phyloP scores from a whole-genome alignment of 2,888 invertebrate species.

The Agonopterix heracliana region DNA sequence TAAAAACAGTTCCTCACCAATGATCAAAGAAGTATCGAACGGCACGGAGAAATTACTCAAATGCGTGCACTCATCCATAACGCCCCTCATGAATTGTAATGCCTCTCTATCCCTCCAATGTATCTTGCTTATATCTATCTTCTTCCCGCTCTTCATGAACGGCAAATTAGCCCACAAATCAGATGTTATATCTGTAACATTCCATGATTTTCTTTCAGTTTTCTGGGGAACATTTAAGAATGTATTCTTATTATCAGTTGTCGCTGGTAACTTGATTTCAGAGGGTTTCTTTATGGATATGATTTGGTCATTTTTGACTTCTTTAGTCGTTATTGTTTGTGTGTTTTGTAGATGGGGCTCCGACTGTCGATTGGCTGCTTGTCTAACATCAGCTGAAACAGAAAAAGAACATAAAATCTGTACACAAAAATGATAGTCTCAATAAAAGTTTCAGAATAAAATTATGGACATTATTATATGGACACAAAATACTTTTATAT shows the following conservation, averaged over 20 bases:
- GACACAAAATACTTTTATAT: too few species aligned
- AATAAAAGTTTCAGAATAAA: too few species aligned
- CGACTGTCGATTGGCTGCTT: too few species aligned
- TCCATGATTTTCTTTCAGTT: slow-evolving; percentile 47
- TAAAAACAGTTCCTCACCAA: slow-evolving; percentile 61
- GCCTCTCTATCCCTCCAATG: slow-evolving; percentile 88
- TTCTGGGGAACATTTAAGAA: slow-evolving; percentile 16
- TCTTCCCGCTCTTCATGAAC: slow-evolving; percentile 50
- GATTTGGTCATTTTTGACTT: too few species aligned
- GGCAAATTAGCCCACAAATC: slow-evolving; percentile 58
- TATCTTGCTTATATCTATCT: slow-evolving; percentile 76
- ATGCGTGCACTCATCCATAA: slow-evolving; percentile 99
- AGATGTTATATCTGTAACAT: slow-evolving; percentile 50
- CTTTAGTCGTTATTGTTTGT: too few species aligned
- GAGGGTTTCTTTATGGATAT: too few species aligned
- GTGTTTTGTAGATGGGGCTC: too few species aligned
- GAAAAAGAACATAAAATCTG: too few species aligned
- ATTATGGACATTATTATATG: too few species aligned
- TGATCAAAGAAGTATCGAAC: slow-evolving; percentile 91
- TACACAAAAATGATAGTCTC: too few species aligned
- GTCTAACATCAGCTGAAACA: too few species aligned
- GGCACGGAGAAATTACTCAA: slow-evolving; percentile 93
- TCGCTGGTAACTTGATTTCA: too few species aligned
- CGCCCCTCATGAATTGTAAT: slow-evolving; percentile 94
- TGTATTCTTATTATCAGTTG: not conserved